Percentiles rank a stretch among this genome's conserved stretches.
Conservation (phyloP, 2,888 invertebrate genomes). For the Hydrotaea cyrtoneurina region DNA sequence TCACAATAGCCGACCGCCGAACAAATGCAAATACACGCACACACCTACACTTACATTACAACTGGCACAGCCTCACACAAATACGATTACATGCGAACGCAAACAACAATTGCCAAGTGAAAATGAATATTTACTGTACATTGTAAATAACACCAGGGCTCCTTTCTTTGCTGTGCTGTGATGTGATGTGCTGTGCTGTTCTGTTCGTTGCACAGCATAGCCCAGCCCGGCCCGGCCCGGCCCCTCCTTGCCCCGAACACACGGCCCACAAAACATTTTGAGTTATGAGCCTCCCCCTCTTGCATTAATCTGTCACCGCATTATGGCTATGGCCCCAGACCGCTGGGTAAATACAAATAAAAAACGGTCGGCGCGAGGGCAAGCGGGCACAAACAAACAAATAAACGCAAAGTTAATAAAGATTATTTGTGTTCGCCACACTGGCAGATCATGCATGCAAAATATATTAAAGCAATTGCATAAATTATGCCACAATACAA, state of each 20-base stretch:
- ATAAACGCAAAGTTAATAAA: constrained; percentile 66
- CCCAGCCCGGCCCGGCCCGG: too few relatives aligned
- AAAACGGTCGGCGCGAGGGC: constrained; percentile 33
- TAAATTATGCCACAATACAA: constrained; percentile 67
- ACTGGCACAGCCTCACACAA: neutral
- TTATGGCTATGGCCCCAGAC: constrained; percentile 63
- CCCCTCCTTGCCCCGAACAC: constrained; percentile 36
- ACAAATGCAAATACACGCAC: constrained; percentile 5
- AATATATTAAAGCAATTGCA: constrained; percentile 70
- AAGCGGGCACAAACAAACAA: constrained; percentile 42
- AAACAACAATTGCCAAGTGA: constrained; percentile 58
- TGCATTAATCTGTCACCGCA: constrained; percentile 68
- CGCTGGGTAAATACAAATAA: constrained; percentile 51
- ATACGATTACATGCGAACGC: constrained; percentile 1
- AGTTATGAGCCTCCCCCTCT: constrained; percentile 65
- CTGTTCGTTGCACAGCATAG: constrained; percentile 1
- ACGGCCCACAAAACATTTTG: constrained; percentile 47
- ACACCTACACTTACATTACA: neutral
- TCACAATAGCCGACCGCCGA: constrained; percentile 30
- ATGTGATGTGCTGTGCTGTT: neutral
- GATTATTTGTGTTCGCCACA: constrained; percentile 67
- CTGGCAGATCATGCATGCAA: constrained; percentile 70
- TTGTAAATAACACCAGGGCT: constrained; percentile 64
- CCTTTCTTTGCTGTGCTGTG: constrained; percentile 46
- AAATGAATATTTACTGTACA: constrained; percentile 66